These are phyloP conservation scores for Anagyrus pseudococci DNA, from an alignment of 2,888 invertebrate genomes.

Conservation along the genomic window DNA sequence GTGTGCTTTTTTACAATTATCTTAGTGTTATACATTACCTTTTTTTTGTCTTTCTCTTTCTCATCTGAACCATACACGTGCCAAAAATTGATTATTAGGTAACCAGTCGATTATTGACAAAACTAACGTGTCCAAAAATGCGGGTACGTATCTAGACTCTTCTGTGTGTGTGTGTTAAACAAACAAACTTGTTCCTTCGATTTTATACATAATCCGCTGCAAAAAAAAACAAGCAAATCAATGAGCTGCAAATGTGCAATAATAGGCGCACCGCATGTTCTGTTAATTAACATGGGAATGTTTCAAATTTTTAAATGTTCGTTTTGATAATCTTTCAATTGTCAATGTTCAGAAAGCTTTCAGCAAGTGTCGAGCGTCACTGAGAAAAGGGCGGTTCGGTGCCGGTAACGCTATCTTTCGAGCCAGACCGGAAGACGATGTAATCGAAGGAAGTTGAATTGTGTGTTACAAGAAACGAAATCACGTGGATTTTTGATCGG, in stretches of 20 bases:
- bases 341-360: neutral
- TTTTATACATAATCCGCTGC: constrained; percentile 10
- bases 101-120: constrained; percentile 22
- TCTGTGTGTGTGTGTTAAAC: constrained; percentile 14
- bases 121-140: constrained; percentile 11
- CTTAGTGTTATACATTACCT: constrained; percentile 15
- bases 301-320: neutral
- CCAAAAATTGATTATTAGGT: constrained; percentile 8
- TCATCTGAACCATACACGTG: too few species aligned
- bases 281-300: constrained; percentile 25
- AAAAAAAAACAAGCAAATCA: constrained; percentile 8
- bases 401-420: neutral
- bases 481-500: too few species aligned
- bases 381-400: too few species aligned
- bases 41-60: constrained; percentile 2
- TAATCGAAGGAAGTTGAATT: too few species aligned
- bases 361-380: constrained; percentile 4
- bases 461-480: too few species aligned
- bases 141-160: constrained; percentile 20
- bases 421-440: too few species aligned
- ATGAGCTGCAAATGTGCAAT: constrained; percentile 31
- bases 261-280: constrained; percentile 36
- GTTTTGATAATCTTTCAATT: neutral
- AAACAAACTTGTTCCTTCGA: constrained; percentile 4
- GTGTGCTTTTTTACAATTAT: constrained; percentile 28